These are phyloP conservation scores for Oryctes rhinoceros DNA, from an alignment of 1,140 invertebrate species.

Conservation along the genomic window DNA sequence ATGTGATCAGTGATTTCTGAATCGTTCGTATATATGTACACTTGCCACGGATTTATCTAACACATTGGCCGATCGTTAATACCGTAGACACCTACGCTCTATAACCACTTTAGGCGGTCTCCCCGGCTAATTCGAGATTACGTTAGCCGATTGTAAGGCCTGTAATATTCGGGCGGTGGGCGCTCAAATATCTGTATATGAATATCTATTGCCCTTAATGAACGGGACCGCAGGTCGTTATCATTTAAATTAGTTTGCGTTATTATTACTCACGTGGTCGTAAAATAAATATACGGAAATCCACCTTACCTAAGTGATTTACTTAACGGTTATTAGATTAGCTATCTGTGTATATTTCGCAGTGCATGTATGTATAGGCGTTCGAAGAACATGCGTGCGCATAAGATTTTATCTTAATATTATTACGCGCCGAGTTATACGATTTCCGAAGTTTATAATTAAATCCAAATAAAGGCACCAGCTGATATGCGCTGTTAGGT, in stretches of 20 bases:
- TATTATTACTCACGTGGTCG: constrained; percentile 33
- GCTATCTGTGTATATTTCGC: background rate
- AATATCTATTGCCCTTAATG: constrained; percentile 38
- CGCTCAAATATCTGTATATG: constrained; percentile 25
- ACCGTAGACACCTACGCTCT: no score
- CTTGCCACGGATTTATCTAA: no score
- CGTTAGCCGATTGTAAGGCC: constrained; percentile 15
- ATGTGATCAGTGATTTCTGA: no score
- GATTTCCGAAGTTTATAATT: constrained; percentile 25
- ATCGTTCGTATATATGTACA: no score
- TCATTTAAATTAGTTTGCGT: constrained; percentile 40
- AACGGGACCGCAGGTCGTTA: constrained; percentile 27
- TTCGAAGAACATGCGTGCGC: background rate
- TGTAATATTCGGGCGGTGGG: constrained; percentile 12
- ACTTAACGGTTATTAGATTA: constrained; percentile 29
- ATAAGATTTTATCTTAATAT: constrained; percentile 28
- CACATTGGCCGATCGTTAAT: no score
- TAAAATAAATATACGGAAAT: constrained; percentile 37
- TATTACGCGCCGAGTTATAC: background rate
- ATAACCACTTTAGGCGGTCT: no score
- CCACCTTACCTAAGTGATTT: constrained; percentile 35
- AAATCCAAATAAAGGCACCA: constrained; percentile 7
- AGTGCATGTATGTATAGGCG: background rate
- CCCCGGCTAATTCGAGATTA: constrained; percentile 22
- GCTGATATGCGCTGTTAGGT: background rate